Evolutionary conservation across 2,113 vertebrate species (phyloP).

Genomic region (Nibea coibor): DNA sequence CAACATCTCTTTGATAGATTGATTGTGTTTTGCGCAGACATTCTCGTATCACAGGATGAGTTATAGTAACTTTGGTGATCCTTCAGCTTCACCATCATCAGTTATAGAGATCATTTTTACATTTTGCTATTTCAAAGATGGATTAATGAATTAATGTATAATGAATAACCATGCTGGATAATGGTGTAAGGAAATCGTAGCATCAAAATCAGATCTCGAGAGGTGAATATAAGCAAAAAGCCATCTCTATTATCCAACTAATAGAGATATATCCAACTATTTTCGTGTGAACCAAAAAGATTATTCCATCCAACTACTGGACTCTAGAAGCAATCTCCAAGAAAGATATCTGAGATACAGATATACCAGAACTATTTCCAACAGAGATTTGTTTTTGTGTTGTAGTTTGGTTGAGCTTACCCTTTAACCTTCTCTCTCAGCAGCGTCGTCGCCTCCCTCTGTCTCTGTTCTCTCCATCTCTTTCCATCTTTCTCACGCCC

Average conservation of each 20-base stretch:
- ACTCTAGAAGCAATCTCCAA: neutral
- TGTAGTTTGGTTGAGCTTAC: neutral
- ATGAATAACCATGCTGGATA: neutral
- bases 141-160: too few species aligned
- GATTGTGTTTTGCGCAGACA: too few species aligned
- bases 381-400: neutral
- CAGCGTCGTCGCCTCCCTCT: neutral
- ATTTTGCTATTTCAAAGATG: neutral
- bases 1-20: neutral
- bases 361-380: neutral
- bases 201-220: neutral
- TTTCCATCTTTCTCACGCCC: conserved; percentile 44
- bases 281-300: neutral
- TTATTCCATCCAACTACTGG: neutral
- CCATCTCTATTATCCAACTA: too few species aligned
- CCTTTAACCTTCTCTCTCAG: neutral
- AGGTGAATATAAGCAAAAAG: neutral
- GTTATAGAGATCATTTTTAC: neutral
- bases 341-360: neutral
- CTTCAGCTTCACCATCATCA: neutral
- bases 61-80: neutral
- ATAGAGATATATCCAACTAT: too few species aligned
- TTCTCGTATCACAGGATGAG: neutral
- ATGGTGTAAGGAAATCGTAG: neutral
- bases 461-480: neutral